Evolutionary conservation across 2,113 vertebrate species (phyloP).

Genomic region (Nansenia antarctica): DNA sequence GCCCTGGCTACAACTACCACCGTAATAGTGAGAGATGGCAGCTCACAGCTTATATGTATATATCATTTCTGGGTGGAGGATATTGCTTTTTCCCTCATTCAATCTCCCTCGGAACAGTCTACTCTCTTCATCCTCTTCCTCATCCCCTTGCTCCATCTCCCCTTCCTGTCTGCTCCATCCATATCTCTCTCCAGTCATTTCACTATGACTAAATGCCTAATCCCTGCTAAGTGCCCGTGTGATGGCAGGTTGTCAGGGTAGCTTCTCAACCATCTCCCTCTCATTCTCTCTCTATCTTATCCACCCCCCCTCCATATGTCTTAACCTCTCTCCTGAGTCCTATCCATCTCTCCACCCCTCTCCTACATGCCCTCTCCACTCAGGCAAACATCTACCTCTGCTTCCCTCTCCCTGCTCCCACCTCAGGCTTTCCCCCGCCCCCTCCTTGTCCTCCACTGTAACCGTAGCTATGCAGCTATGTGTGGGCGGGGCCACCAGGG

Average conservation of each 20-base stretch:
- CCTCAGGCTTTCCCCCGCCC: background rate
- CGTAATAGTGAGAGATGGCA: background rate
- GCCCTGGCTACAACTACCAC: no score
- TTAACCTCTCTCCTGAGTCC: background rate
- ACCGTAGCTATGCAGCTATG: slow-evolving; percentile 46
- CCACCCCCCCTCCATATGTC: background rate
- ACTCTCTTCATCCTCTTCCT: background rate
- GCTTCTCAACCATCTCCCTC: background rate
- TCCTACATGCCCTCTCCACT: background rate
- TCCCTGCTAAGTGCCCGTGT: slow-evolving; percentile 12
- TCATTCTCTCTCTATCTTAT: background rate
- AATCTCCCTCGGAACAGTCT: background rate
- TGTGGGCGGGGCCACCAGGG: slow-evolving; percentile 19
- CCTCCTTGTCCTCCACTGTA: slow-evolving; percentile 23
- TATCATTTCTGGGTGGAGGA: background rate
- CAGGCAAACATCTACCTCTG: background rate
- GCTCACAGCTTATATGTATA: background rate
- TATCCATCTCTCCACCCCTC: background rate
- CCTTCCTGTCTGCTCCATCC: background rate
- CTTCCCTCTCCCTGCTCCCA: slow-evolving; percentile 8
- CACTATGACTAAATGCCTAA: slow-evolving; percentile 1
- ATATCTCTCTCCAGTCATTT: background rate
- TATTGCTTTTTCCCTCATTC: background rate
- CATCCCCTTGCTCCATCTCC: no score
- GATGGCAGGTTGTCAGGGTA: slow-evolving; percentile 4